These are phyloP conservation scores for Craniophora ligustri DNA, from an alignment of 2,888 invertebrate species.

Conservation along the genomic window DNA sequence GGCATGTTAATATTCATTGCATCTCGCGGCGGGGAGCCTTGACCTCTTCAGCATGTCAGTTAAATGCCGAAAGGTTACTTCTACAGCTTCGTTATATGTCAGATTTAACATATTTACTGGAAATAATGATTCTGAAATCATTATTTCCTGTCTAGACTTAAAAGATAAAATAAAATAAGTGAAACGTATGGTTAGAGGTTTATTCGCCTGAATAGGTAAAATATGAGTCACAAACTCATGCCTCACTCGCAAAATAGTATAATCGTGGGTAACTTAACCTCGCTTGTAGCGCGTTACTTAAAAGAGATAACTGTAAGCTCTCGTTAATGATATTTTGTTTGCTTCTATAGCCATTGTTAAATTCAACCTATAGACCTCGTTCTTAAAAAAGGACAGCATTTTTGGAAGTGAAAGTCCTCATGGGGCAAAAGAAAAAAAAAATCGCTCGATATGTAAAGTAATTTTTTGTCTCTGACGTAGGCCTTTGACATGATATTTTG, in stretches of 20 bases:
- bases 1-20: constrained; percentile 21
- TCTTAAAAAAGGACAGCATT: not conserved
- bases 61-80: constrained; percentile 52
- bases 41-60: constrained; percentile 49
- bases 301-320: constrained; percentile 25
- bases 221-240: constrained; percentile 20
- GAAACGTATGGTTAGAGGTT: constrained; percentile 27
- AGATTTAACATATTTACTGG: constrained; percentile 3
- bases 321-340: constrained; percentile 27
- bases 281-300: constrained; percentile 12
- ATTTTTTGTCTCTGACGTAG: constrained; percentile 9
- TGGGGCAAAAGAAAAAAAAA: not conserved
- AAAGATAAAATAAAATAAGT: constrained; percentile 18
- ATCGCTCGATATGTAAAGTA: not conserved
- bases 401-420: not conserved
- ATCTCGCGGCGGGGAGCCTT: constrained; percentile 37
- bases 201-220: constrained; percentile 25
- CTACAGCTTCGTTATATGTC: constrained; percentile 2
- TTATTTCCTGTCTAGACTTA: constrained; percentile 37
- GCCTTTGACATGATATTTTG: constrained; percentile 16
- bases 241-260: constrained; percentile 25
- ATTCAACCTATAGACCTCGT: constrained; percentile 18
- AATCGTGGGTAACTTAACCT: constrained; percentile 19
- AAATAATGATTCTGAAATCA: constrained; percentile 21
- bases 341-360: constrained; percentile 25